phyloP scores from a whole-genome alignment of 1,140 invertebrate species.

The Lepidurus packardi region DNA sequence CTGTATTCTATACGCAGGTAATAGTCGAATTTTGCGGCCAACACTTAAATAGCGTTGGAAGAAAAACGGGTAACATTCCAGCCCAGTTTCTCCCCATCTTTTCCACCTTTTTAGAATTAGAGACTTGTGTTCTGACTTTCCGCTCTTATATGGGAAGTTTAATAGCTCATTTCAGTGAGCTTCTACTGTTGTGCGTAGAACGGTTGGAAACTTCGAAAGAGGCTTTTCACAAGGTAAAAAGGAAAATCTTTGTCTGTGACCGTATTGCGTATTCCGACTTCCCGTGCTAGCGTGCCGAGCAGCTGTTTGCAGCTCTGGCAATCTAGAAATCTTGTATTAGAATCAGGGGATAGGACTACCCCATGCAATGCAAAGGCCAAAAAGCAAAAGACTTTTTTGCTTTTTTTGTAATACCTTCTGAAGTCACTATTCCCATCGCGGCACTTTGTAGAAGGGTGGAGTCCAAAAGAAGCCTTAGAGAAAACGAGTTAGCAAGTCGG shows the following conservation, averaged over 20 bases:
- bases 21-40: too few relatives aligned
- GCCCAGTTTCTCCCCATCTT: too few relatives aligned
- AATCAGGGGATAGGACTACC: neutral
- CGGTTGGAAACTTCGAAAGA: neutral
- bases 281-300: neutral
- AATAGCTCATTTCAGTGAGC: too few relatives aligned
- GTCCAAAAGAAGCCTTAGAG: neutral
- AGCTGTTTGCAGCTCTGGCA: neutral
- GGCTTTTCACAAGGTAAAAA: neutral
- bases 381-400: neutral
- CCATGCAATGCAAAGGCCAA: neutral
- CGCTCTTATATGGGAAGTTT: too few relatives aligned
- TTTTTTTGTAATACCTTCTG: constrained; percentile 8
- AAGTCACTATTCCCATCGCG: neutral
- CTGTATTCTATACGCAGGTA: too few relatives aligned
- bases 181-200: too few relatives aligned
- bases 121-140: too few relatives aligned
- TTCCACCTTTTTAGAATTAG: too few relatives aligned
- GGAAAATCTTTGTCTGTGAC: neutral
- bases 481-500: neutral
- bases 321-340: neutral
- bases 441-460: constrained; percentile 3
- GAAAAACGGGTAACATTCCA: too few relatives aligned
- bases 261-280: neutral
- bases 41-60: too few relatives aligned